Evolutionary conservation across 2,888 invertebrate genomes (phyloP), one percentile per base, ranked within the genome.

Genomic region (Tryphoninae sp.): DNA sequence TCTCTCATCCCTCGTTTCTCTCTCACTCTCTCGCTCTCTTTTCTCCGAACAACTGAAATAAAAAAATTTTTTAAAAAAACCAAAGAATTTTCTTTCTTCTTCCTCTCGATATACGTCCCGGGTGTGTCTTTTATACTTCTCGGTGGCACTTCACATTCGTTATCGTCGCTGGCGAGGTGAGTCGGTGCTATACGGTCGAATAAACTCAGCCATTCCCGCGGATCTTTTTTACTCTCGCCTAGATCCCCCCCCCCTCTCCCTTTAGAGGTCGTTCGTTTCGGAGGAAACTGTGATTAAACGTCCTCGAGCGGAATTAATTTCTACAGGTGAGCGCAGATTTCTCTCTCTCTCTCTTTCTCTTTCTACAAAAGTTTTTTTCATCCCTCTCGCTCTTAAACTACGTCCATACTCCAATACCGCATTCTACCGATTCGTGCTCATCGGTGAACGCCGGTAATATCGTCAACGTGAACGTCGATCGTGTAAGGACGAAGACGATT

Each of bases 241-340:
- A 0, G 19, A 19, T 13, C 45, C 45, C n/a, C 55, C n/a, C 55
- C 55, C 16, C 55, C 55, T 8, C 55, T 19, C 55, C 22, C 8
- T 13, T 13, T 45, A 51, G 9, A 55, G 62, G 71, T 76, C 73
- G 76, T 82, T 82, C 58, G 19, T 65, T 72, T 72, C 53, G 74
- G 53, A 6, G 8, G 77, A 83, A 75, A 78, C 83, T 83, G 83
- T 82, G 83, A 83, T 84, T 81, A 82, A 84, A 84, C 77, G 80
- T 83, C 71, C 74, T 68, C 81, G 68, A 78, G 81, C 81, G 80
- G 82, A 85, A 83, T 85, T 84, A 82, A 85, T 85, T 85, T 83
- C 75, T 74, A 82, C 82, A 83, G 81, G 78, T 79, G 78, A 83
- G 80, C 78, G 73, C 19, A 73, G 78, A 79, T 71, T 74, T 26